phyloP scores from a whole-genome alignment of 1,140 invertebrate genomes.

The Chlorops oryzae region DNA sequence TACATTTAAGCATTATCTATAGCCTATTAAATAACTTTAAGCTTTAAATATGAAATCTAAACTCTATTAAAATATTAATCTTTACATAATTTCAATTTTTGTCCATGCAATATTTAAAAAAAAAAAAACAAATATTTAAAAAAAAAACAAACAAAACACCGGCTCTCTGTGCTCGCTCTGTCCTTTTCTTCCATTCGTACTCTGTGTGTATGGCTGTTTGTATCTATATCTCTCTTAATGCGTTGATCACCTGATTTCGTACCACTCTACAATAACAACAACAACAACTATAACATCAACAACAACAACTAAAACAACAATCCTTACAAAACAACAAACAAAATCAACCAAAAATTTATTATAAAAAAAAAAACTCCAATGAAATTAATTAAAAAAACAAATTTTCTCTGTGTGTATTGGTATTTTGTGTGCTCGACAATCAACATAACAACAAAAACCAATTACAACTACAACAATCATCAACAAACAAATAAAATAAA shows the following conservation, averaged over 20 bases:
- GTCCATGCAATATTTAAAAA: too few species aligned
- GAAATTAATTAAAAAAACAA: conserved; percentile 17
- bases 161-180: too few species aligned
- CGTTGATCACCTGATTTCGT: not conserved
- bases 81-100: too few species aligned
- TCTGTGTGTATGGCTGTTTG: too few species aligned
- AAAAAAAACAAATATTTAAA: too few species aligned
- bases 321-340: conserved; percentile 19
- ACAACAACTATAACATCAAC: not conserved
- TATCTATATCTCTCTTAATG: not conserved
- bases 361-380: conserved; percentile 8
- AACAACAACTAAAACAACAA: conserved; percentile 2
- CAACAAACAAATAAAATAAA: not conserved
- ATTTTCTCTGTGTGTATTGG: conserved; percentile 20
- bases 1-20: too few species aligned
- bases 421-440: conserved; percentile 10
- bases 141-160: too few species aligned
- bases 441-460: conserved; percentile 2
- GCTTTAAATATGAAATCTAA: too few species aligned
- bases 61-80: too few species aligned
- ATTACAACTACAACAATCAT: not conserved
- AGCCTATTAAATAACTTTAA: too few species aligned
- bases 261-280: conserved; percentile 1
- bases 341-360: conserved; percentile 5
- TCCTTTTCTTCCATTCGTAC: too few species aligned